Percentiles rank a stretch among this genome's conserved stretches.
phyloP scores from a whole-genome alignment of 53 echinoderm and acorn worm species.

The Stichopus horrens region DNA sequence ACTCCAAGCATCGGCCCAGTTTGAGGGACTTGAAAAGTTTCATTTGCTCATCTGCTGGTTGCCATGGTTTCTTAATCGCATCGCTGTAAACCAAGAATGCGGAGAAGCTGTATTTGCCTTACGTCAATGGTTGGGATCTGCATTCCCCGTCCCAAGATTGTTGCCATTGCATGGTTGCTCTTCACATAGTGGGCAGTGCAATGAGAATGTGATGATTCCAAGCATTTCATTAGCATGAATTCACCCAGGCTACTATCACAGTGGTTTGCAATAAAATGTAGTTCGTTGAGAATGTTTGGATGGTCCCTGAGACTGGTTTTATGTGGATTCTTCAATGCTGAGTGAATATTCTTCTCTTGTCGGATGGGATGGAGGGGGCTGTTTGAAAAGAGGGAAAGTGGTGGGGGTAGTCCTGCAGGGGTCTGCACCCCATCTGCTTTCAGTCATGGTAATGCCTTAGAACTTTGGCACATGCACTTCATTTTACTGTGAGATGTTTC shows the following conservation, averaged over 20 bases:
- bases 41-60: constrained; percentile 13
- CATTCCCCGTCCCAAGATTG: background rate
- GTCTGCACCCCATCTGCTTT: no score
- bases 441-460: no score
- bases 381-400: no score
- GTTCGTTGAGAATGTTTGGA: background rate
- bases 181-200: background rate
- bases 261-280: background rate
- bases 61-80: constrained; percentile 4
- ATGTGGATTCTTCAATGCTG: no score
- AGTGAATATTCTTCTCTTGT: no score
- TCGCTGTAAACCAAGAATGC: background rate
- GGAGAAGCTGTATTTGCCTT: background rate
- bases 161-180: constrained; percentile 1
- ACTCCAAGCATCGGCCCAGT: constrained; percentile 24
- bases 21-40: constrained; percentile 4
- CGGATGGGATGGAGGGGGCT: no score
- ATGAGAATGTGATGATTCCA: background rate
- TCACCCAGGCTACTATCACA: background rate
- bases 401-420: no score
- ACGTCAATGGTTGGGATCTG: background rate
- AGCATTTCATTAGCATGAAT: constrained; percentile 10
- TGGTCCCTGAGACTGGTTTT: background rate
- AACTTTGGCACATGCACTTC: no score
- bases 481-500: no score